phyloP scores from a whole-genome alignment of 2,888 invertebrate species.

The Mimas tiliae region DNA sequence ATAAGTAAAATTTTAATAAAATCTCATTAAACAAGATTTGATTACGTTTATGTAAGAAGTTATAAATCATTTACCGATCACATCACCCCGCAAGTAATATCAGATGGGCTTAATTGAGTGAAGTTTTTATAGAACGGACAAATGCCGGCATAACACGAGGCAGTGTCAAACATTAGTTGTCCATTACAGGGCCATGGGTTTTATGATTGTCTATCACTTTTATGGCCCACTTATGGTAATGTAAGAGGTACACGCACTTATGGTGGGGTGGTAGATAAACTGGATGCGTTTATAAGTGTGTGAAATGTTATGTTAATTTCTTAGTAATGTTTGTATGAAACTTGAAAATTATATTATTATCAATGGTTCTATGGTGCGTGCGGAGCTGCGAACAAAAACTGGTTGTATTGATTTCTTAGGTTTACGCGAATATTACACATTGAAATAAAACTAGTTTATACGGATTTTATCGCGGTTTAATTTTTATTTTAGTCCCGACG shows the following conservation, averaged over 20 bases:
- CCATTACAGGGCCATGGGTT: slow-evolving; percentile 40
- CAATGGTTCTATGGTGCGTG: too few relatives aligned
- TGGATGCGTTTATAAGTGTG: slow-evolving; percentile 53
- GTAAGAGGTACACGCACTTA: slow-evolving; percentile 44
- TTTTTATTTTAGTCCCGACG: too few relatives aligned
- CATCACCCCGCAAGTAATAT: neutral
- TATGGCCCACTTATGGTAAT: slow-evolving; percentile 68
- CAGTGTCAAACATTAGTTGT: slow-evolving; percentile 35
- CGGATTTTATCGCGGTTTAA: too few relatives aligned
- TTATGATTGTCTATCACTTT: slow-evolving; percentile 54
- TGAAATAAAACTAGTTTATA: too few relatives aligned
- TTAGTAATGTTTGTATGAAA: neutral
- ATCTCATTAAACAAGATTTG: too few relatives aligned
- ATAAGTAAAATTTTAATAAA: too few relatives aligned
- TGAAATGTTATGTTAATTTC: slow-evolving; percentile 44
- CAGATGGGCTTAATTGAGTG: neutral
- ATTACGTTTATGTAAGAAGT: neutral
- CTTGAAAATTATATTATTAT: too few relatives aligned
- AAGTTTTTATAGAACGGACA: slow-evolving; percentile 29
- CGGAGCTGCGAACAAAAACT: too few relatives aligned
- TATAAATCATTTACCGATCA: neutral
- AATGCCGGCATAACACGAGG: slow-evolving; percentile 27
- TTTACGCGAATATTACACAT: too few relatives aligned
- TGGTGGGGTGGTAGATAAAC: slow-evolving; percentile 50
- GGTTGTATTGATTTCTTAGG: too few relatives aligned